Base-by-base conservation (phyloP, 2,113 vertebrate genomes). In the Motacilla alba region DNA sequence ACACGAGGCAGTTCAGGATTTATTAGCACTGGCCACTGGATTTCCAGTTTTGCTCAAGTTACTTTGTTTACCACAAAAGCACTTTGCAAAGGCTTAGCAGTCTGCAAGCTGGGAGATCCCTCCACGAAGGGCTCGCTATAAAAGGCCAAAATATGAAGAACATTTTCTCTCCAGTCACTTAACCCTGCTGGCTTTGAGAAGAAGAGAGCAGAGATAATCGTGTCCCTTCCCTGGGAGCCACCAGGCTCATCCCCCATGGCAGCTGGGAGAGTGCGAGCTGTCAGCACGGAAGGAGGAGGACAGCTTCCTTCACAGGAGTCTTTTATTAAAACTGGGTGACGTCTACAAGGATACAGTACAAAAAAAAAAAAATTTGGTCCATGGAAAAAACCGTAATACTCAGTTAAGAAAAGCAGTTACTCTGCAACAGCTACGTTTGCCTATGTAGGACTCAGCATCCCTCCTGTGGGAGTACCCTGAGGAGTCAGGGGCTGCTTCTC, bases 261-360 rank as follows among this genome's bases (percentile, higher is more conserved):
- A 46, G 67, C 58, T 11, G 55, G 66, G 60, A 79, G 47, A 60
- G 62, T 52, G 16, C 0, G 1, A 63, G 53, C 86, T 73, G 89
- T 35, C 67, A 89, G 83, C 74, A 53, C 4, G 83, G 52, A 44
- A 89, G 72, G 89, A 92, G 53, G 55, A 78, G 77, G 56, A 69
- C 50, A 89, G 63, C 67, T 87, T 92, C 93, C 89, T 97, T 98
- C 93, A 94, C 93, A 98, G 97, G 97, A 98, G 94, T 97, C 95
- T 98, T 98, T 98, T 98, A 98, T 98, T 98, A 98, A 98, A 98
- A 98, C 95, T 95, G 97, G 97, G 97, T 96, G 96, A 98, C 97
- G 66, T 95, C 89, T 89, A 96, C 98, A 98, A 98, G 97, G 97
- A 94, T 94, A 98, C 98, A 98, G 97, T 98, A 98, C 98, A 98